phyloP scores from a whole-genome alignment of 2,113 vertebrate species.

The Amphiprion ocellaris region DNA sequence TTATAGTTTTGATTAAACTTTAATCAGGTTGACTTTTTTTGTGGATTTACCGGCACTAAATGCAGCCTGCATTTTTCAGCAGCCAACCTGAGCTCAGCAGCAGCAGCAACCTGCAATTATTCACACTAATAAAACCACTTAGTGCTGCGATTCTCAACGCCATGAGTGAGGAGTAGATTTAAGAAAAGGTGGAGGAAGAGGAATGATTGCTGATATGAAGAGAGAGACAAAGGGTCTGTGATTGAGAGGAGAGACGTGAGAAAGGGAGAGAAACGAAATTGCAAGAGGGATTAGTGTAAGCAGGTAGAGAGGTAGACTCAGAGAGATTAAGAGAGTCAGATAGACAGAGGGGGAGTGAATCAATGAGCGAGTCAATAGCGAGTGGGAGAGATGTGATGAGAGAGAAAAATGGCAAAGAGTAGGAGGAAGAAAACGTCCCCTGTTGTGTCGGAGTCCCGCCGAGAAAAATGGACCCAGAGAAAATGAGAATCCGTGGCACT shows the following conservation, averaged over 20 bases:
- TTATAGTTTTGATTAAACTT: neutral
- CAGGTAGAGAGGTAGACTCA: constrained; percentile 64
- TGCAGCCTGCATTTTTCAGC: neutral
- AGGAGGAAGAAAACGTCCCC: constrained; percentile 39
- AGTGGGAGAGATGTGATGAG: constrained; percentile 65
- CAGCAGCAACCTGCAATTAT: constrained; percentile 20
- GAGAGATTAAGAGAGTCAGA: constrained; percentile 68
- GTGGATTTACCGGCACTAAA: neutral
- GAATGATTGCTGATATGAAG: constrained; percentile 15
- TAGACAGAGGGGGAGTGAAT: constrained; percentile 57
- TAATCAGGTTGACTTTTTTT: constrained; percentile 5
- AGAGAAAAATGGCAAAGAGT: constrained; percentile 54
- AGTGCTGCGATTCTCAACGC: constrained; percentile 11
- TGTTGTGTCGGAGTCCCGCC: constrained; percentile 32
- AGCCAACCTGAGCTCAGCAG: neutral
- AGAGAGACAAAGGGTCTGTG: constrained; percentile 10
- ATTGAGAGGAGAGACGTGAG: constrained; percentile 46
- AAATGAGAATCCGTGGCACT: constrained; percentile 57
- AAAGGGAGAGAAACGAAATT: constrained; percentile 40
- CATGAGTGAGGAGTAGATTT: constrained; percentile 11
- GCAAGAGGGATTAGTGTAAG: constrained; percentile 67
- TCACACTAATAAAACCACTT: constrained; percentile 53
- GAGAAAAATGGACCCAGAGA: constrained; percentile 66
- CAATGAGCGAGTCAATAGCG: constrained; percentile 71
- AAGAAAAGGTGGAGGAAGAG: constrained; percentile 17